Base-by-base conservation (phyloP, 1,140 invertebrate genomes). In the Drosophila ficusphila region DNA sequence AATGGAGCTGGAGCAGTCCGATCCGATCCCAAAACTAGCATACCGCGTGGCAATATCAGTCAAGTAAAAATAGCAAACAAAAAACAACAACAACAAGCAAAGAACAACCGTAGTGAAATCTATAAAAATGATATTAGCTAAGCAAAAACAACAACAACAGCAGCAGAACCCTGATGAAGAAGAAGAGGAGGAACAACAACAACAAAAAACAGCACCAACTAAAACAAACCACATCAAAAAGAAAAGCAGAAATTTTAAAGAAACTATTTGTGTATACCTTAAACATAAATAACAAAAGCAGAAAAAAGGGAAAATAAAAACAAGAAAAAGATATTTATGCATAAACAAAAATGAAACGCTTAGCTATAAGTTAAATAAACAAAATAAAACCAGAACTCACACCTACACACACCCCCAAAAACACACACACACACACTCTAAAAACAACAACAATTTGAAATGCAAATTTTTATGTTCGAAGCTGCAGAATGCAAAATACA, bases 291-390 rank as follows among this genome's bases (percentile, higher is more conserved):
- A 60, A 74, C 54, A 61, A 76, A 27, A 54, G 31, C 53, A 68
- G 56, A 49, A 74, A 42, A 74, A 72, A 44, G 48, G 60, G 58
- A 57, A 69, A 65, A 49, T 44, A 64, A 61, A 57, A 79, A 36
- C 47, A 58, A 49, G 57, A 72, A 61, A 52, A 58, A 90, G 48
- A 76, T 90, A 76, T 89, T 89, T 88, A 89, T 89, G 85, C 75
- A 83, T 89, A 83, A 79, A 83, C 71, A 90, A 77, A 64, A 83
- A 79, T 71, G 73, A 79, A 90, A 76, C 73, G 81, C 76, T 81
- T 90, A 76, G 86, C 56, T 89, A 69, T 88, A 88, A 89, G 78
- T 89, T 83, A 69, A 88, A 83, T 76, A 79, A 89, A 89, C 64
- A 41, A 69, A 56, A 61, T 49, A 79, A 58, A 79, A 73, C 64